Percentiles rank a stretch among this genome's conserved stretches.
Evolutionary conservation across 2,113 vertebrate genomes (phyloP).

Genomic region (Callaeas wilsoni): DNA sequence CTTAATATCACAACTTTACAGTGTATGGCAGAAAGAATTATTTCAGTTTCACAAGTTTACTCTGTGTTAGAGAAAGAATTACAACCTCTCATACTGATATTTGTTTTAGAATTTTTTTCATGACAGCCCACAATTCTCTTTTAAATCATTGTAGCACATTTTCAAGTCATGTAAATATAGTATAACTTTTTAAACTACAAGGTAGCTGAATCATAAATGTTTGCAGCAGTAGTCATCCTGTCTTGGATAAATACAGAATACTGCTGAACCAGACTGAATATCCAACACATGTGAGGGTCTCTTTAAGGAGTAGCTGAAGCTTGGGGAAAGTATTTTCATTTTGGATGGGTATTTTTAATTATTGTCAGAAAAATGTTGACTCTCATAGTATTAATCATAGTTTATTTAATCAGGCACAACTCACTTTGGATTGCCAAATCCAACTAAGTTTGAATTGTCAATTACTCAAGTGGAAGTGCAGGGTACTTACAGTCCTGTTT

Average conservation of each 20-base stretch:
- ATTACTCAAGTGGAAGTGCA: neutral
- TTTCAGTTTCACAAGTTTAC: neutral
- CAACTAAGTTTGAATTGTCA: neutral
- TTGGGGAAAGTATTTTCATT: neutral
- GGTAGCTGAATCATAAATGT: neutral
- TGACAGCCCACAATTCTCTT: neutral
- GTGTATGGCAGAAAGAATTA: neutral
- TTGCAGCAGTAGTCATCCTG: neutral
- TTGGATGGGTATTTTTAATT: neutral
- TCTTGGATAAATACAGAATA: neutral
- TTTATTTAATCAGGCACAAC: neutral
- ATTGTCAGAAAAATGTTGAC: neutral
- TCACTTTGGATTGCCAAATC: neutral
- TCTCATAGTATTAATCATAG: neutral
- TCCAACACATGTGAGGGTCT: neutral
- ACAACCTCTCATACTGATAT: neutral
- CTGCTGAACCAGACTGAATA: neutral
- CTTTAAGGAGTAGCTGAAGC: neutral
- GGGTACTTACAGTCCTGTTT: neutral
- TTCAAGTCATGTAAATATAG: neutral
- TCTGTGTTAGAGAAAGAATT: neutral
- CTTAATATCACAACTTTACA: neutral
- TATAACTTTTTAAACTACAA: neutral
- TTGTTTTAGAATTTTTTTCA: neutral
- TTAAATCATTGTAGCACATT: neutral